A percentile compares a stretch with the other conserved stretches of the same genome.
phyloP scores from a whole-genome alignment of 2,888 invertebrate species.

The Drosophila pegasa region DNA sequence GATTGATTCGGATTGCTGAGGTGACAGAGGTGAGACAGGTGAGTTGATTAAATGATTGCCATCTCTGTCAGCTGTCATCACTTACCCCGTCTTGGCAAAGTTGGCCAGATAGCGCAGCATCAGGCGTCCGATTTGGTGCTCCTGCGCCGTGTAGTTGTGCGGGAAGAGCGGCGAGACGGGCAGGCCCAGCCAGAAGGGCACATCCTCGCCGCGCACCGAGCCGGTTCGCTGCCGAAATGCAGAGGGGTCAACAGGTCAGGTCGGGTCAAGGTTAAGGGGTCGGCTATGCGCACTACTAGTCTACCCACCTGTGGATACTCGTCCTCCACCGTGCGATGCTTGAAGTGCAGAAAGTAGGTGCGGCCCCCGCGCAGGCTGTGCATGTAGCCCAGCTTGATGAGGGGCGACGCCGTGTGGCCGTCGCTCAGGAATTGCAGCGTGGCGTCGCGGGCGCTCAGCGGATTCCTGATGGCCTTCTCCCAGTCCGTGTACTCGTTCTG shows the following conservation, averaged over 20 bases:
- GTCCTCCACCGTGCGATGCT: slow-evolving; percentile 93
- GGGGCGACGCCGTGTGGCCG: slow-evolving; percentile 94
- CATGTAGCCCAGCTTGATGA: slow-evolving; percentile 91
- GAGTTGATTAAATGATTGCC: too few relatives aligned
- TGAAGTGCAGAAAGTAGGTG: slow-evolving; percentile 95
- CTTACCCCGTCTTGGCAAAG: slow-evolving; percentile 94
- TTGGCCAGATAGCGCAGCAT: slow-evolving; percentile 94
- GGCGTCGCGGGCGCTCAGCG: slow-evolving; percentile 93
- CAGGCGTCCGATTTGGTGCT: slow-evolving; percentile 91
- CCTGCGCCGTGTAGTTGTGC: slow-evolving; percentile 92
- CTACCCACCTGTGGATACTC: slow-evolving; percentile 90
- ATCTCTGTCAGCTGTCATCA: background rate
- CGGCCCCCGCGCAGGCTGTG: slow-evolving; percentile 92
- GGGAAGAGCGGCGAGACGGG: slow-evolving; percentile 89
- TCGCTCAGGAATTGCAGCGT: slow-evolving; percentile 95
- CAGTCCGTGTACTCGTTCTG: slow-evolving; percentile 98
- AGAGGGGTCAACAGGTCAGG: slow-evolving; percentile 2
- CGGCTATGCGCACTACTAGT: background rate
- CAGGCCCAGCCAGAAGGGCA: slow-evolving; percentile 93
- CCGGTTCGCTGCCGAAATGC: slow-evolving; percentile 88
- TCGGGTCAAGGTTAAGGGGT: slow-evolving; percentile 15
- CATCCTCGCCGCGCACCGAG: slow-evolving; percentile 94
- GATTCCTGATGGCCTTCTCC: slow-evolving; percentile 95
- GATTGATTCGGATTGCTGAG: slow-evolving; percentile 83
- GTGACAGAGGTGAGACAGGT: background rate